Evolutionary conservation across 2,113 vertebrate genomes (phyloP).

Genomic region (Pomatostomus ruficeps): DNA sequence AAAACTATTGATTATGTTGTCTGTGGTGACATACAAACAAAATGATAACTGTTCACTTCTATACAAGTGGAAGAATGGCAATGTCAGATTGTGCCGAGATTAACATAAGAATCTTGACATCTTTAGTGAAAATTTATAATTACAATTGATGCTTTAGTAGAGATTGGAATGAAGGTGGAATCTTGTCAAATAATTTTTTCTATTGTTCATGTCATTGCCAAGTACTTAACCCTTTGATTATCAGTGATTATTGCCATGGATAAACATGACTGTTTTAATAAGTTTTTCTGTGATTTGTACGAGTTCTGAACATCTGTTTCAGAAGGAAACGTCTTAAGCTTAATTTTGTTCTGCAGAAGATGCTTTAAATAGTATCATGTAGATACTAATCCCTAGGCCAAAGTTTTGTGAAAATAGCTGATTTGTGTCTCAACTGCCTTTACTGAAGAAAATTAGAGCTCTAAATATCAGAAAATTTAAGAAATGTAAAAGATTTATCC

Average conservation of each 20-base stretch:
- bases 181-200: constrained; percentile 34
- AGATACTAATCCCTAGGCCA: not conserved
- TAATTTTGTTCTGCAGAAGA: not conserved
- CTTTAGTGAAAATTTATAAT: constrained; percentile 69
- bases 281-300: not conserved
- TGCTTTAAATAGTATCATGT: not conserved
- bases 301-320: not conserved
- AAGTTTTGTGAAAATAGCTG: not conserved
- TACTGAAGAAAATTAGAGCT: not conserved
- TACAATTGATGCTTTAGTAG: constrained; percentile 56
- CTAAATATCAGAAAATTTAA: not conserved
- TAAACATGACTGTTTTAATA: not conserved
- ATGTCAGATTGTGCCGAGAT: constrained; percentile 57
- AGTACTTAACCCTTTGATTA: constrained; percentile 47
- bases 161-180: constrained; percentile 34
- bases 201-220: constrained; percentile 2
- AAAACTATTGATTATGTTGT: constrained; percentile 72
- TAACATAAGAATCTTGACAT: constrained; percentile 66
- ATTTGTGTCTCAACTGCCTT: not conserved
- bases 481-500: not conserved
- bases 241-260: not conserved
- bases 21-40: constrained; percentile 68
- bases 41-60: constrained; percentile 62
- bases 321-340: not conserved
- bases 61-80: constrained; percentile 50